These are phyloP conservation scores for Montifringilla adamsi DNA, from an alignment of 2,113 vertebrate species.

Conservation along the genomic window DNA sequence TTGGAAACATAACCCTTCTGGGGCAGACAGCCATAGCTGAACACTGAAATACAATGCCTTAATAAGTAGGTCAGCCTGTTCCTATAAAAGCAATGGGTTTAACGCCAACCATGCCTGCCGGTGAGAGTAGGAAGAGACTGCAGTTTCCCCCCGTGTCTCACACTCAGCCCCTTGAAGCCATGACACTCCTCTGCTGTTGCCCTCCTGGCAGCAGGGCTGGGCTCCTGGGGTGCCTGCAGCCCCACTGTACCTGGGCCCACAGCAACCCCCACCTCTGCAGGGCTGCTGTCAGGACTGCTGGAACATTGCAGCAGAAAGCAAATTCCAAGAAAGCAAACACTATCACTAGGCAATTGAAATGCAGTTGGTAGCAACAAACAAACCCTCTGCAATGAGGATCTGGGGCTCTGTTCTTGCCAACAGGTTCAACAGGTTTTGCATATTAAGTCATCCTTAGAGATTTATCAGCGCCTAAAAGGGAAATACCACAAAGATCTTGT, in stretches of 20 bases:
- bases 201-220: neutral
- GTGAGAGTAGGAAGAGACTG: neutral
- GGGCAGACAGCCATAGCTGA: neutral
- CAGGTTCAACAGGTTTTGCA: slow-evolving; percentile 57
- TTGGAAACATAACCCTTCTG: neutral
- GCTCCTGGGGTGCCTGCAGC: rapidly evolving
- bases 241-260: neutral
- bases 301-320: slow-evolving; percentile 34
- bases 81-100: slow-evolving; percentile 1
- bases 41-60: slow-evolving; percentile 26
- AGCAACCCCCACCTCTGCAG: neutral
- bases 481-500: neutral
- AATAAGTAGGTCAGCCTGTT: slow-evolving; percentile 58
- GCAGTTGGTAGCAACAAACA: slow-evolving; percentile 55
- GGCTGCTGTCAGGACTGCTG: neutral
- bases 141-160: rapidly evolving
- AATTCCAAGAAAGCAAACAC: slow-evolving; percentile 61
- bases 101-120: neutral
- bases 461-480: neutral
- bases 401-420: slow-evolving; percentile 3
- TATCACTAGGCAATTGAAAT: slow-evolving; percentile 64
- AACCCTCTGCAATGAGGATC: neutral
- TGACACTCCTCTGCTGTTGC: rapidly evolving
- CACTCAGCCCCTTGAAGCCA: neutral
- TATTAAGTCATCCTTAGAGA: neutral